Percentiles rank a stretch among this genome's conserved stretches.
Conservation (phyloP, 37 sponge, comb jelly and placozoan species). For the Chondrosia reniformis region DNA sequence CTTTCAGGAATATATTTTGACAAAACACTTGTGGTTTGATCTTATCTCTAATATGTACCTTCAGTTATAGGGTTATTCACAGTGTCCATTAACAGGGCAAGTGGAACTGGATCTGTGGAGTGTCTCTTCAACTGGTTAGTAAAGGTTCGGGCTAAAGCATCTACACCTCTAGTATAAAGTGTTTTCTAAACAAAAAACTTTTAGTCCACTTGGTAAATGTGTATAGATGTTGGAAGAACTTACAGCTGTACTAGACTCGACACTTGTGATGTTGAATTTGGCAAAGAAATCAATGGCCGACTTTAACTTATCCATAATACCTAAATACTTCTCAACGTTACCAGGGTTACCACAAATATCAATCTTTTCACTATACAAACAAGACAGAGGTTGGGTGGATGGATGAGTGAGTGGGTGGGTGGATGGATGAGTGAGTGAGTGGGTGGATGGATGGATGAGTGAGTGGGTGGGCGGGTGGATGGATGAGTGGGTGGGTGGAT, state of each 20-base stretch:
- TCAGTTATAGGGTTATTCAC: constrained; percentile 39
- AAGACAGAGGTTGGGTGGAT: not conserved
- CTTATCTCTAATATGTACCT: constrained; percentile 26
- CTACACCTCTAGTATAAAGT: constrained; percentile 43
- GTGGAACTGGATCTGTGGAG: constrained; percentile 59
- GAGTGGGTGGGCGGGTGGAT: too few relatives aligned
- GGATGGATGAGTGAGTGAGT: too few relatives aligned
- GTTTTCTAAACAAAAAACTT: constrained; percentile 23
- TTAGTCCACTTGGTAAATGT: not conserved
- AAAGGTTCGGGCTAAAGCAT: constrained; percentile 53
- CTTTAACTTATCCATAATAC: constrained; percentile 43
- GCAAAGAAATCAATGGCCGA: constrained; percentile 62
- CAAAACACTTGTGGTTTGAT: too few relatives aligned
- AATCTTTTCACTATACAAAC: not conserved
- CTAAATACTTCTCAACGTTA: constrained; percentile 29
- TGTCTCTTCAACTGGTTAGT: constrained; percentile 45
- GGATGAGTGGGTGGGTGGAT: too few relatives aligned
- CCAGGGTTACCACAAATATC: constrained; percentile 5
- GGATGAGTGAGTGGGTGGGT: too few relatives aligned
- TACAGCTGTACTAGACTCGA: constrained; percentile 46
- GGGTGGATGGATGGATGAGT: too few relatives aligned
- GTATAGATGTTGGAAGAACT: constrained; percentile 35
- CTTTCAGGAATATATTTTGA: too few relatives aligned
- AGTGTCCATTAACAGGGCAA: constrained; percentile 64
- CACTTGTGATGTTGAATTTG: constrained; percentile 54